Base-by-base conservation (phyloP, 2,113 vertebrate genomes). In the Macroglossus sobrinus region DNA sequence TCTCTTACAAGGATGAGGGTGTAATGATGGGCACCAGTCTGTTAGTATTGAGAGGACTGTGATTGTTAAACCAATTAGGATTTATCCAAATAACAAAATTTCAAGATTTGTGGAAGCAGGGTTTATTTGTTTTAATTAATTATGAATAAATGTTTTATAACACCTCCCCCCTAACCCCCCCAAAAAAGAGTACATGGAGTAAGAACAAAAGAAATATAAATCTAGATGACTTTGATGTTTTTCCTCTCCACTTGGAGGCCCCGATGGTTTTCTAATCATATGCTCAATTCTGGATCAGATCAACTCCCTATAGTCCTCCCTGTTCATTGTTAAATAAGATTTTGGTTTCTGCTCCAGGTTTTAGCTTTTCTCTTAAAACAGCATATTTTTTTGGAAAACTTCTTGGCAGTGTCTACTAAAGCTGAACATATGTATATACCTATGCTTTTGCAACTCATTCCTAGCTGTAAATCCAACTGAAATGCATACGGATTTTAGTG, bases 291-390 rank as follows among this genome's bases (percentile, higher is more conserved):
- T 78, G 92, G 66, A 76, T 89, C 26, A 43, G 75, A 50, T 66
- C 26, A 63, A 47, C 71, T 75, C 33, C 30, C 71, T 63, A 16
- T 69, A 28, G 50, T 57, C 53, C 47, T 93, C 22, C 2, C 69
- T 21, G 38, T 81, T 81, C 21, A 43, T 33, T 81, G 57, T 45
- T 63, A 61, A 61, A 30, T 43, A 78, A 84, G 63, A n/a, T 82
- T 68, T 78, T 24, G 22, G 35, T 30, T 87, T 92, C 59, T 71
- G 45, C 59, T 75, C n/a, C 63, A 71, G 28, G 57, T 85, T 95
- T 94, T 63, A 88, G 69, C 71, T 88, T 85, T 92, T 61, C 86
- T 91, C 75, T 92, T 76, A 94, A 94, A 86, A 86, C 33, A 91
- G 74, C 7, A 12, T 78, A 30, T 90, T 24, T 84, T 87, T 28